Evolutionary conservation across 2,888 invertebrate genomes (phyloP), one percentile per base, ranked within the genome.

Genomic region (Tetragonula carbonaria): DNA sequence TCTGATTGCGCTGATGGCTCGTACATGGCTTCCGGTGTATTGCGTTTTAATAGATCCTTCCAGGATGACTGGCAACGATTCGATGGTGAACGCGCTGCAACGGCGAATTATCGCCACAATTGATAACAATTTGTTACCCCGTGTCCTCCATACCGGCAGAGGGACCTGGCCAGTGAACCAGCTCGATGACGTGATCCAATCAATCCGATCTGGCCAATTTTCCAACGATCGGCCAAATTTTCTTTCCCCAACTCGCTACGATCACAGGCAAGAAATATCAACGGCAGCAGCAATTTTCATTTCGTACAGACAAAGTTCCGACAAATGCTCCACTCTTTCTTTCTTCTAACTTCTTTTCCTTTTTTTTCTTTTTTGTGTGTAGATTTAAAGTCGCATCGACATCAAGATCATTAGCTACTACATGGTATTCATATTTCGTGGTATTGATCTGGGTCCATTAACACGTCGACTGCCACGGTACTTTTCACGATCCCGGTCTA

Each of bases 91-190:
- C 74, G 38, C 21, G 53, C 50, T 18, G 28, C 63, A 79, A 57
- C 28, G 78, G 57, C 72, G 59, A 74, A 87, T 89, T 86, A 87
- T 86, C 80, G 80, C 59, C 57, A 72, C 86, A 82, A 89, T 89
- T 89, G 84, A 87, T 88, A 87, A 88, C 81, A 88, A 87, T 89
- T 90, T 86, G 86, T 87, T 88, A 79, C 80, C 73, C 75, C 18
- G 75, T 57, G 57, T 72, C 57, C 55, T 73, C 71, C n/a, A 51
- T 57, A 53, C 16, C 0, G 67, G 2, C 28, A 33, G 62, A 45
- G n/a, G 16, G 75, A 55, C 23, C 51, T 33, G 72, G 57, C 55
- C 65, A 63, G 23, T 57, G 74, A 81, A 78, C 75, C 76, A 70
- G n/a, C 38, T 8, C 79, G 23, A 2, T 66, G 50, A 70, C 71